phyloP scores from a whole-genome alignment of 2,113 vertebrate genomes.

The Xenopus tropicalis region UCB_Xtro_10.0 CM004445.2:49478001-49478500 shows the following conservation, averaged over 20 bases:
- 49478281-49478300: conserved; percentile 87
- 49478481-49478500: conserved; percentile 7
- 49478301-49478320: conserved; percentile 83
- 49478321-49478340: conserved; percentile 75
- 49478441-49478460: conserved; percentile 1
- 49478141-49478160: not conserved
- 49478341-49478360: conserved; percentile 66
- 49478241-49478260: conserved; percentile 67
- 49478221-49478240: conserved; percentile 58
- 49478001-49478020: not conserved
- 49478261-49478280: conserved; percentile 98
- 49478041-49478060: not conserved
- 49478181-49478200: conserved; percentile 55
- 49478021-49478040: not conserved
- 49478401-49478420: conserved; percentile 36
- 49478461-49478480: conserved; percentile 5
- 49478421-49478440: conserved; percentile 42
- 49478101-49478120: not conserved
- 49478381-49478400: conserved; percentile 52
- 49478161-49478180: conserved; percentile 46
- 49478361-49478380: conserved; percentile 65
- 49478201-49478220: conserved; percentile 64
- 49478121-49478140: not conserved
- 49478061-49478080: not conserved
- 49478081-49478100: not conserved